These are phyloP conservation scores for Synanthedon andrenaeformis DNA, from an alignment of 2,888 invertebrate species.

Conservation along the genomic window DNA sequence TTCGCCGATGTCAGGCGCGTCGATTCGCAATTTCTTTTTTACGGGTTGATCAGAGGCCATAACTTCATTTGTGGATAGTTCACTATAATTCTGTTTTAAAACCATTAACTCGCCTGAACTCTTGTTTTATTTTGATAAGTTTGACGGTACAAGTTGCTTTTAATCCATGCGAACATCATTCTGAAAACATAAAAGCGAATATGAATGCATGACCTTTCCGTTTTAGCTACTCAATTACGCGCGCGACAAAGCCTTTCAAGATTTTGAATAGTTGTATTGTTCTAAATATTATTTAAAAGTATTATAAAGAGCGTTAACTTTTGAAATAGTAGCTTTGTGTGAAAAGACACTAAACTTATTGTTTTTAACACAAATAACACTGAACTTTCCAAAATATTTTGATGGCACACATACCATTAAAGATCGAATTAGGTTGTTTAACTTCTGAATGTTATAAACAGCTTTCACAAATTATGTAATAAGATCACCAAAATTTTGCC, in stretches of 20 bases:
- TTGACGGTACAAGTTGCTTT: slow-evolving; percentile 10
- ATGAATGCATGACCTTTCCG: slow-evolving; percentile 67
- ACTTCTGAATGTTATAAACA: slow-evolving; percentile 25
- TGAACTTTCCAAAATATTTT: slow-evolving; percentile 71
- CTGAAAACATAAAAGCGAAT: slow-evolving; percentile 55
- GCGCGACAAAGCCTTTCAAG: slow-evolving; percentile 56
- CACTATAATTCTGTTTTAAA: slow-evolving; percentile 71
- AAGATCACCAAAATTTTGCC: slow-evolving; percentile 46
- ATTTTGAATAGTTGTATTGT: slow-evolving; percentile 12
- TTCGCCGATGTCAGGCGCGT: slow-evolving; percentile 72
- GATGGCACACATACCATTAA: slow-evolving; percentile 69
- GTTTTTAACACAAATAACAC: background rate
- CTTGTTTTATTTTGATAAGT: slow-evolving; percentile 3
- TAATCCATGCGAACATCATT: slow-evolving; percentile 27
- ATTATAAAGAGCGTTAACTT: background rate
- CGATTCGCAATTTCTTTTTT: slow-evolving; percentile 84
- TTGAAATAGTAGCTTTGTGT: background rate
- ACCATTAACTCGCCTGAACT: slow-evolving; percentile 65
- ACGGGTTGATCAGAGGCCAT: slow-evolving; percentile 87
- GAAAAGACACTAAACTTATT: background rate
- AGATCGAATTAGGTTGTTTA: slow-evolving; percentile 50
- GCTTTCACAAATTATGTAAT: slow-evolving; percentile 45
- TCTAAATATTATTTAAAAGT: background rate
- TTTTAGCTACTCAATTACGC: slow-evolving; percentile 68
- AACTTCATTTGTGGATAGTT: slow-evolving; percentile 66